These are phyloP conservation scores for Tenthredo notha DNA, from an alignment of 2,888 invertebrate species.

Conservation along the genomic window DNA sequence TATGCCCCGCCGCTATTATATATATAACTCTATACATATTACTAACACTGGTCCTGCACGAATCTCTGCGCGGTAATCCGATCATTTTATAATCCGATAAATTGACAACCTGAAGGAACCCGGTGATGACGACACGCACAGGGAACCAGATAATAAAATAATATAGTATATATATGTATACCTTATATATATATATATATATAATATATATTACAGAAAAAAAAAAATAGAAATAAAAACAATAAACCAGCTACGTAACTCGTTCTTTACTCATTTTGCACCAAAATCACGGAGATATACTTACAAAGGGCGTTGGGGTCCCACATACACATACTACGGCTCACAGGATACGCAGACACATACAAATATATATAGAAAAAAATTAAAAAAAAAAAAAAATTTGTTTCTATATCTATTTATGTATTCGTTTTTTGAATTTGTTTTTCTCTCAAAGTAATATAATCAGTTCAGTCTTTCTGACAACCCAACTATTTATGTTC, in stretches of 20 bases:
- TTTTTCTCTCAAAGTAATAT: background rate
- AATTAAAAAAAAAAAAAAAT: background rate
- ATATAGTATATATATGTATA: background rate
- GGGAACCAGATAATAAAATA: background rate
- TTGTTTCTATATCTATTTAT: background rate
- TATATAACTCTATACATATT: slow-evolving; percentile 8
- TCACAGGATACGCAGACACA: slow-evolving; percentile 9
- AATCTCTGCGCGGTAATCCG: slow-evolving; percentile 15
- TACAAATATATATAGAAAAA: background rate
- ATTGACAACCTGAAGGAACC: slow-evolving; percentile 32
- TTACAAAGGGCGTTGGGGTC: background rate
- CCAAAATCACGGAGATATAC: background rate
- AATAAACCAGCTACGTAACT: background rate
- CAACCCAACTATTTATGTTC: no score
- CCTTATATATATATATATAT: background rate
- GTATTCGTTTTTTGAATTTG: background rate
- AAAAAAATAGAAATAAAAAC: background rate
- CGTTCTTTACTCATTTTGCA: background rate
- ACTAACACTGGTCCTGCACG: slow-evolving; percentile 5
- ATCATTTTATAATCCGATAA: slow-evolving; percentile 29
- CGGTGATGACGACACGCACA: slow-evolving; percentile 32
- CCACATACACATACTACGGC: background rate
- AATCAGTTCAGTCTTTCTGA: background rate
- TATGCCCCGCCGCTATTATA: slow-evolving; percentile 16
- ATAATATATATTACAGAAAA: background rate